phyloP scores from a whole-genome alignment of 2,888 invertebrate species.

The Tuberolachnus salignus region DNA sequence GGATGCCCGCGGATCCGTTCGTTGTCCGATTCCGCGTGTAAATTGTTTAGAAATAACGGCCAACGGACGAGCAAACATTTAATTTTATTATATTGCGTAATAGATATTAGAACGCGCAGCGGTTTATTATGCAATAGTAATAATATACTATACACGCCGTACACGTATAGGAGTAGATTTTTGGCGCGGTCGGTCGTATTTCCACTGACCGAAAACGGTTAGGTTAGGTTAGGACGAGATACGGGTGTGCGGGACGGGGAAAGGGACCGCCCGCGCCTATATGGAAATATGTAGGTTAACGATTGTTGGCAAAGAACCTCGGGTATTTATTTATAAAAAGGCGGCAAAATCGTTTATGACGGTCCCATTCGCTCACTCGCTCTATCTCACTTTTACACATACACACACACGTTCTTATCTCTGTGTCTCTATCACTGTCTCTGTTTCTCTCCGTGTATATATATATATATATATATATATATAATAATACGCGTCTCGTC shows the following conservation, averaged over 20 bases:
- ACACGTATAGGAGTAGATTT: conserved; percentile 13
- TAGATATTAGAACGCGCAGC: no score
- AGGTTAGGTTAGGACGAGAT: no score
- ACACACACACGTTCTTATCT: background rate
- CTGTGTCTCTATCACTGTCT: no score
- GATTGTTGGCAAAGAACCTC: conserved; percentile 39
- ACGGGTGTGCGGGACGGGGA: background rate
- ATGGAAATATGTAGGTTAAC: conserved; percentile 40
- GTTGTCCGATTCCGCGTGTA: no score
- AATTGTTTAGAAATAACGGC: background rate
- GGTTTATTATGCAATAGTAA: conserved; percentile 12
- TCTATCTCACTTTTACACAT: no score
- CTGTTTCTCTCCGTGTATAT: background rate
- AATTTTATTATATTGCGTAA: no score
- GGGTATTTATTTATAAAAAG: conserved; percentile 53
- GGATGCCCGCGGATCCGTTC: no score
- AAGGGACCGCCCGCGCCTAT: background rate
- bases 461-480: background rate
- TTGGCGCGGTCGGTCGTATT: conserved; percentile 29
- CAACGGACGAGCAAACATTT: no score
- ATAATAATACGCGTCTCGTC: background rate
- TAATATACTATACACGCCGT: background rate
- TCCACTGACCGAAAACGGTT: background rate
- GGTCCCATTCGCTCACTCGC: background rate
- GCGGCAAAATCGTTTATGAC: conserved; percentile 45